phyloP scores from a whole-genome alignment of 30 jellyfish, hydroid and myxozoan species.

The Aurelia aurita region DNA sequence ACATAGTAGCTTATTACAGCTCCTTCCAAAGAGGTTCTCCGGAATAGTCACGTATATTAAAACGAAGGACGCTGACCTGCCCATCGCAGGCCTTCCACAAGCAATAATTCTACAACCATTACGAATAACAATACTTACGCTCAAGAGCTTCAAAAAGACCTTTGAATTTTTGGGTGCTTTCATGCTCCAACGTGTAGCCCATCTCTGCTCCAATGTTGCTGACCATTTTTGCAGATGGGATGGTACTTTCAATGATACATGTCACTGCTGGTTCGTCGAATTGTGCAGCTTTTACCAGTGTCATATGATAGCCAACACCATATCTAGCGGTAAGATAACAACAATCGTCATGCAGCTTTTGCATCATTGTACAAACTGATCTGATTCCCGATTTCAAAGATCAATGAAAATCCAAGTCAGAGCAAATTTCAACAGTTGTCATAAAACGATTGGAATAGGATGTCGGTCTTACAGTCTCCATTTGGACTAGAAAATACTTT shows the following conservation, averaged over 20 bases:
- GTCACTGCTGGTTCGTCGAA: constrained; percentile 60
- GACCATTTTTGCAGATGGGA: constrained; percentile 88
- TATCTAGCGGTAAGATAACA: constrained; percentile 39
- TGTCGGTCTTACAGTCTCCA: too few species aligned
- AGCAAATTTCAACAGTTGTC: too few species aligned
- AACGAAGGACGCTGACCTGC: too few species aligned
- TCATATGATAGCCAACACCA: constrained; percentile 98
- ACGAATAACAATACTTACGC: constrained; percentile 31
- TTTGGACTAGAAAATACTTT: too few species aligned
- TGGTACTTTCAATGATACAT: constrained; percentile 18
- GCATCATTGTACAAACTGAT: too few species aligned
- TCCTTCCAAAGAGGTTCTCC: too few species aligned
- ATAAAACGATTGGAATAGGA: too few species aligned
- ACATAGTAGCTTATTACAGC: too few species aligned
- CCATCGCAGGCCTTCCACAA: not conserved
- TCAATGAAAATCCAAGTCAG: too few species aligned
- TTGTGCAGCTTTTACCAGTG: constrained; percentile 75
- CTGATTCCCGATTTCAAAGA: too few species aligned
- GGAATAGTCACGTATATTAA: too few species aligned
- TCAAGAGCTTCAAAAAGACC: constrained; percentile 80
- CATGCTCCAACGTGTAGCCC: constrained; percentile 82
- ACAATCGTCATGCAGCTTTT: too few species aligned
- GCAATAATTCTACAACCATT: not conserved
- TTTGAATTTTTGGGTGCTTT: constrained; percentile 74
- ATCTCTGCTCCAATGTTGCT: constrained; percentile 89